Evolutionary conservation across 2,797 vertebrate genomes (phyloP).

Genomic region (Enteromius argenteus): DNA sequence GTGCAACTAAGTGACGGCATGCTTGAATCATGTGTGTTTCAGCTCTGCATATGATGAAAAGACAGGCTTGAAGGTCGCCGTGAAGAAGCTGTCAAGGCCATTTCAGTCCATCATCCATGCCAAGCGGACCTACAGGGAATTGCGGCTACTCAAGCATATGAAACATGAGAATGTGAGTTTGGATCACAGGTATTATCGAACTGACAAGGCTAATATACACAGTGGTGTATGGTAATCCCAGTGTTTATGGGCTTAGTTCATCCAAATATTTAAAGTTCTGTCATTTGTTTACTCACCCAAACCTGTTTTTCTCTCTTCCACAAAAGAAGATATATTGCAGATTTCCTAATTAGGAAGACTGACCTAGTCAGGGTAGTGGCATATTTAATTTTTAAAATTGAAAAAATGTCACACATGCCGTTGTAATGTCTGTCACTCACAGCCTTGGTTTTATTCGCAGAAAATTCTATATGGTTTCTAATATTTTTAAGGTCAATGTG

Average conservation of each 20-base stretch:
- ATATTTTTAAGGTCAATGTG: not conserved
- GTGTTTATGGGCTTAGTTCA: not conserved
- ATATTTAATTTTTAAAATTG: not conserved
- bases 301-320: not conserved
- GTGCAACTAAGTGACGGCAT: slow-evolving; percentile 22
- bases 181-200: slow-evolving; percentile 38
- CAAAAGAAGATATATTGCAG: not conserved
- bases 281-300: not conserved
- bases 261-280: not conserved
- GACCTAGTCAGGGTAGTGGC: not conserved
- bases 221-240: not conserved
- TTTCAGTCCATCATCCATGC: slow-evolving; percentile 99
- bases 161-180: slow-evolving; percentile 96
- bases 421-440: not conserved
- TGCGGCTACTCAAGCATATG: slow-evolving; percentile 97
- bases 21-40: slow-evolving; percentile 40
- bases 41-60: slow-evolving; percentile 91
- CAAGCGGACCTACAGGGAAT: slow-evolving; percentile 95
- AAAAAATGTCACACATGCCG: not conserved
- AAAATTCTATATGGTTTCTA: not conserved
- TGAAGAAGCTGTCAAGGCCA: slow-evolving; percentile 96
- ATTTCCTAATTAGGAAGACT: not conserved
- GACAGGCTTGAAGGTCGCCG: slow-evolving; percentile 86
- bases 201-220: not conserved
- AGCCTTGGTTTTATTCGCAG: not conserved